Base-by-base conservation (phyloP, 2,113 vertebrate genomes). In the Thalassoma bifasciatum region DNA sequence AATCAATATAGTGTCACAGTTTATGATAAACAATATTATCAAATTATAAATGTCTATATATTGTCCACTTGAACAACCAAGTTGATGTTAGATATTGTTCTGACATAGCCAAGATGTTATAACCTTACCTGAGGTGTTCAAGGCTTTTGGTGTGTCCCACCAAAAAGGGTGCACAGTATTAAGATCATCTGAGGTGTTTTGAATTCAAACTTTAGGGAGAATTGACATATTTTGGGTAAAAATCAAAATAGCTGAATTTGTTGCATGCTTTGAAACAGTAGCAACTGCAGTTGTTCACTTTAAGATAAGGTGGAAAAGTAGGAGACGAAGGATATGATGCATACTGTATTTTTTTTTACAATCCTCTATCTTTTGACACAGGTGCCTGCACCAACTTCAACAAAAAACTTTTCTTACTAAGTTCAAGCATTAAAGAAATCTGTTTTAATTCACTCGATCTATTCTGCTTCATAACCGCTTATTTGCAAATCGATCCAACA, bases 361-460 rank as follows among this genome's bases (percentile, higher is more conserved):
- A 90, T 21, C 21, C 57, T 49, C 9, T 57, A 60, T 73, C 51
- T 38, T 23, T 66, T 58, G 3, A 30, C 30, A 30, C 30, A 30
- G 30, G 6, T 30, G 30, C 30, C 30, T 30, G 6, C 30, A 30
- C 30, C 30, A 30, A 30, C 30, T 30, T 30, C 6, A 6, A 30
- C 30, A 30, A 30, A 19, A 52, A 44, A 52, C 19, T 63, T 95
- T 95, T 92, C 92, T 93, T 92, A 94, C 84, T 88, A 93, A 95
- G 94, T 92, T 94, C 91, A 95, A 95, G 94, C 95, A 97, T 96
- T 97, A 96, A 94, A 95, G 93, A 94, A 22, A 66, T 61, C 93
- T 90, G 94, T 95, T 72, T 79, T 22, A 26, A 77, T 21, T 49
- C 21, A 23, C n/a, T 60, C 44, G 49, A 23, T 49, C 4, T 51